phyloP scores from a whole-genome alignment of 2,888 invertebrate genomes.

The Epinotia brunnichana region DNA sequence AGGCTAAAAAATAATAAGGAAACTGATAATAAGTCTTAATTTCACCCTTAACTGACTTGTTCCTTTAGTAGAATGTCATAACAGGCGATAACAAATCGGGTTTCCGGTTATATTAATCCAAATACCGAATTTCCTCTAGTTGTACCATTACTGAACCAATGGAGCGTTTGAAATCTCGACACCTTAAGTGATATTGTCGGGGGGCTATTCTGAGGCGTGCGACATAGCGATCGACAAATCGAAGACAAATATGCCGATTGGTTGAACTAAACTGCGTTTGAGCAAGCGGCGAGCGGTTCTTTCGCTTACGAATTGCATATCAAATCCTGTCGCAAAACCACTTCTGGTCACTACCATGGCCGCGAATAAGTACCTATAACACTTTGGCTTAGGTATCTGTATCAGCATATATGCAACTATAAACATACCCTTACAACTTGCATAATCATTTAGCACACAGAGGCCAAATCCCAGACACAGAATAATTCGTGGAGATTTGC shows the following conservation, averaged over 20 bases:
- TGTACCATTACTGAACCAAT: slow-evolving; percentile 59
- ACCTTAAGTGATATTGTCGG: slow-evolving; percentile 59
- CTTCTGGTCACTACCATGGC: too few relatives aligned
- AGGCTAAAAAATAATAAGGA: too few relatives aligned
- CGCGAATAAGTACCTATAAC: too few relatives aligned
- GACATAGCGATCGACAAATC: slow-evolving; percentile 25
- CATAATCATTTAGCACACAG: too few relatives aligned
- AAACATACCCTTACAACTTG: too few relatives aligned
- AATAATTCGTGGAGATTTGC: not conserved
- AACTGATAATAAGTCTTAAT: too few relatives aligned
- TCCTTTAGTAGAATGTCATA: slow-evolving; percentile 39
- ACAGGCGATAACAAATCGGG: slow-evolving; percentile 56
- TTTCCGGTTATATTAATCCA: slow-evolving; percentile 70
- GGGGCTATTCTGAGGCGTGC: slow-evolving; percentile 50
- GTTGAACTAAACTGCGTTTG: not conserved
- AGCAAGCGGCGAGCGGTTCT: not conserved
- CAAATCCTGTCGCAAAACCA: too few relatives aligned
- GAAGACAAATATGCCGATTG: not conserved
- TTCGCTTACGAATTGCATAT: not conserved
- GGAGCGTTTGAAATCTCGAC: slow-evolving; percentile 68
- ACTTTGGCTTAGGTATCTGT: too few relatives aligned
- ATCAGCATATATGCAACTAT: too few relatives aligned
- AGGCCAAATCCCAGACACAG: too few relatives aligned
- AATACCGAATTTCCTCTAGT: slow-evolving; percentile 64
- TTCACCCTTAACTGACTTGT: too few relatives aligned